A percentile compares a stretch with the other conserved stretches of the same genome.
Evolutionary conservation across 2,113 vertebrate genomes (phyloP).

Genomic region (Heloderma charlesbogerti): DNA sequence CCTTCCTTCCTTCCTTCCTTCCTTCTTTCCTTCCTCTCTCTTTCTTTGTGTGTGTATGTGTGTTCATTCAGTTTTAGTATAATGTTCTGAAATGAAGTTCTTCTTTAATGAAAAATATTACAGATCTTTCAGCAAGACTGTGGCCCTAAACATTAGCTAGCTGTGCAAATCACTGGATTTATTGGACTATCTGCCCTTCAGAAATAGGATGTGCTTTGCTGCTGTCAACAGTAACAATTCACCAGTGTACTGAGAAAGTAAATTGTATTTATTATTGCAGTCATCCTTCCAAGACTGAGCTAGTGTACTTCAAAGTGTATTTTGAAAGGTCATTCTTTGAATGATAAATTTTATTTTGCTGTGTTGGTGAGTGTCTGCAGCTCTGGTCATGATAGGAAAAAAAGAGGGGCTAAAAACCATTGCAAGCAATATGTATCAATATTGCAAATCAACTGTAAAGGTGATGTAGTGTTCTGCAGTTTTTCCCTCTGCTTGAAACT

Average conservation of each 20-base stretch:
- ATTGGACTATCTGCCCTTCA: constrained; percentile 11
- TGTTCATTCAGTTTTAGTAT: neutral
- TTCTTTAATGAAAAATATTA: neutral
- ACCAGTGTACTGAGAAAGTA: neutral
- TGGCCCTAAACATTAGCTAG: neutral
- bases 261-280: neutral
- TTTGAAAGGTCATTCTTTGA: neutral
- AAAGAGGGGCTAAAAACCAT: neutral
- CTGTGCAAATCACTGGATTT: neutral
- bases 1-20: no score
- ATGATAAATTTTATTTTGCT: constrained; percentile 18
- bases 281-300: neutral
- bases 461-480: no score
- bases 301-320: neutral
- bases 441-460: neutral
- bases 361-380: neutral
- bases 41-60: neutral
- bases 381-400: neutral
- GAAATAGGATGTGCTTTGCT: neutral
- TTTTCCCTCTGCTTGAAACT: neutral
- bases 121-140: neutral
- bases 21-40: no score
- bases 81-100: neutral
- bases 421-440: neutral
- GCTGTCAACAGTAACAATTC: constrained; percentile 19